Evolutionary conservation across 1,140 invertebrate genomes (phyloP).

Genomic region (Drosophila teissieri): DNA sequence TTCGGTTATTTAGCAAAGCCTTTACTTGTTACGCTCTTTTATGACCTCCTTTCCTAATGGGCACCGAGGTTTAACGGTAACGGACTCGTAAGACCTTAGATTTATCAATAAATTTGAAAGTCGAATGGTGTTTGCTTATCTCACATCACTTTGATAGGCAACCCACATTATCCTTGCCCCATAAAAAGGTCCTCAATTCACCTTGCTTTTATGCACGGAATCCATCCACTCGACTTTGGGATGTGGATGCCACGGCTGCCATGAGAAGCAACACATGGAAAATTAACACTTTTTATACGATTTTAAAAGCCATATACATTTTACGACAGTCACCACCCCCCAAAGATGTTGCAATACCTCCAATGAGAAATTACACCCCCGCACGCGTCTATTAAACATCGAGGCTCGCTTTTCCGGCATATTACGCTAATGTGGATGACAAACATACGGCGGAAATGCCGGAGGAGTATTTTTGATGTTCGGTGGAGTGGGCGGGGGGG

Average conservation of each 20-base stretch:
- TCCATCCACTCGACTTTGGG: slow-evolving; percentile 17
- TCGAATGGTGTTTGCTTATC: slow-evolving; percentile 48
- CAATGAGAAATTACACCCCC: neutral
- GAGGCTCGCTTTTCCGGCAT: slow-evolving; percentile 59
- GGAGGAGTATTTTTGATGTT: slow-evolving; percentile 7
- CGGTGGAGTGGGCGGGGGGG: slow-evolving; percentile 15
- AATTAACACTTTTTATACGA: slow-evolving; percentile 81
- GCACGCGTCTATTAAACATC: slow-evolving; percentile 59
- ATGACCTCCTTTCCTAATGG: slow-evolving; percentile 9
- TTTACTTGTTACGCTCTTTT: slow-evolving; percentile 29
- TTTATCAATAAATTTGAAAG: slow-evolving; percentile 79
- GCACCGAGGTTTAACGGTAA: slow-evolving; percentile 24
- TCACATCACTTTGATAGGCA: slow-evolving; percentile 49
- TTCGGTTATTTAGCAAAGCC: slow-evolving; percentile 15
- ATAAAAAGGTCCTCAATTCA: slow-evolving; percentile 61
- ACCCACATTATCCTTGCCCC: slow-evolving; percentile 62
- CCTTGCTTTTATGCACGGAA: slow-evolving; percentile 59
- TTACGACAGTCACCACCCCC: slow-evolving; percentile 57
- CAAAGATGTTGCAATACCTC: slow-evolving; percentile 37
- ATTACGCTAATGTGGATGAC: slow-evolving; percentile 73
- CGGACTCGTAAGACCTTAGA: slow-evolving; percentile 63
- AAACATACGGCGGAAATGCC: slow-evolving; percentile 5
- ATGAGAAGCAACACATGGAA: slow-evolving; percentile 66
- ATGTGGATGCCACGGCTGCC: neutral
- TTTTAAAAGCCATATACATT: slow-evolving; percentile 78